Conservation (phyloP, 2,888 invertebrate species). For the Nemapogon koenigi region DNA sequence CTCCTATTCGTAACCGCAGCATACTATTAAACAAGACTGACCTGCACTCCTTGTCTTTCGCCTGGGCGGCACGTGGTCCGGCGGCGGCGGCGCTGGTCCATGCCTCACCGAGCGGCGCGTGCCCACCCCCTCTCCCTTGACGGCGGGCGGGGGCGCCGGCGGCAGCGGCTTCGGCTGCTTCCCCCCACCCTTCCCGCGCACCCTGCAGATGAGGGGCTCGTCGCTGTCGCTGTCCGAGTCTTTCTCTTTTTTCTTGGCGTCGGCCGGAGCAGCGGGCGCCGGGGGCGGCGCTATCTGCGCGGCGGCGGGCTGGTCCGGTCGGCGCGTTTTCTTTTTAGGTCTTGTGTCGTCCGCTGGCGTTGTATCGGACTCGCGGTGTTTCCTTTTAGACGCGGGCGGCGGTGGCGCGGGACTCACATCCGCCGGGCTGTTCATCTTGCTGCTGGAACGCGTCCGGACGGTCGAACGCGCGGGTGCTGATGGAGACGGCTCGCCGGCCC, state of each 20-base stretch:
- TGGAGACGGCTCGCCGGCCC: conserved; percentile 51
- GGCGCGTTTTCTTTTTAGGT: conserved; percentile 44
- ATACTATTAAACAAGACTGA: too few relatives aligned
- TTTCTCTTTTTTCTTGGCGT: conserved; percentile 54
- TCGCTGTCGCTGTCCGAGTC: conserved; percentile 82
- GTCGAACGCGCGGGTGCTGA: conserved; percentile 54
- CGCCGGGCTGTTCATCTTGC: conserved; percentile 72
- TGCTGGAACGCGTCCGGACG: conserved; percentile 71
- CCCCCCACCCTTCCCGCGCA: conserved; percentile 52
- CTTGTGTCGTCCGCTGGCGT: conserved; percentile 40
- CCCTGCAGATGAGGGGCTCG: conserved; percentile 79
- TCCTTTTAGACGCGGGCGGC: conserved; percentile 66
- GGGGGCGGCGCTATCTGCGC: conserved; percentile 20
- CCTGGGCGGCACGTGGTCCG: conserved; percentile 34
- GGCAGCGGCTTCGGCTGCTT: conserved; percentile 21
- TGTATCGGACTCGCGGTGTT: conserved; percentile 81
- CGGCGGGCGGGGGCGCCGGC: conserved; percentile 18
- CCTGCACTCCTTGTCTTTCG: conserved; percentile 77
- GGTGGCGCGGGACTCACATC: conserved; percentile 32
- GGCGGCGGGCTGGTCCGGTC: conserved; percentile 29
- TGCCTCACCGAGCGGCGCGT: conserved; percentile 64
- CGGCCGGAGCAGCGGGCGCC: conserved; percentile 11
- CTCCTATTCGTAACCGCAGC: too few relatives aligned
- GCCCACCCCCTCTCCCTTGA: conserved; percentile 50
- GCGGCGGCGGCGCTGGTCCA: conserved; percentile 30